Evolutionary conservation across 2,888 invertebrate species (phyloP), one percentile per base, ranked within the genome.

Genomic region (Conchocele bisecta): DNA sequence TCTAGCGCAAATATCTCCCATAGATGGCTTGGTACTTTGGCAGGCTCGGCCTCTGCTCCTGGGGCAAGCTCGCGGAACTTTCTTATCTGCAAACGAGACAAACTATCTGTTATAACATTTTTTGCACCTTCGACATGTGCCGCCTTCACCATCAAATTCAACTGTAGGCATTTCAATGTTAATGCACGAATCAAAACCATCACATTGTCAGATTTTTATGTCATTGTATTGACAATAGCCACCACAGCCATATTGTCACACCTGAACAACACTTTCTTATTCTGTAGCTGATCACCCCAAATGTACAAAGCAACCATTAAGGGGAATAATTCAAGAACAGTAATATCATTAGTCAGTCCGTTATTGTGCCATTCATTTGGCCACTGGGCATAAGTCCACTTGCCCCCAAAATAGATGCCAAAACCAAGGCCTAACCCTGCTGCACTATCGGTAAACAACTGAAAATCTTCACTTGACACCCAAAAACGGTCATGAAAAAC

Each of bases 171-270:
- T 7, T 15, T 7, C 48, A 48, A n/a, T 28, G 28, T 28, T 9
- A 48, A 7, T 6, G 28, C 48, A n/a, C 48, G 9, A 7, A 48
- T n/a, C 17, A 26, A 28, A 22, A 24, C 4, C 28, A 28, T 48
- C 11, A 46, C 46, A 7, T 4, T 3, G 11, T 46, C 46, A 9
- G 46, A 46, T 20, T 46, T 46, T 9, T 11, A 48, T 4, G 48
- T 28, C 6, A 28, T 13, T 3, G 26, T 13, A 48, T 48, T 48
- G n/a, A 48, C 2, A 42, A 69, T 63, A 13, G 33, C n/a, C 13
- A 70, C 70, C 11, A 63, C 57, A 41, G 70, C 63, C 17, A 13
- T n/a, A 35, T 70, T 70, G 29, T 70, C 69, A 50, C 39, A 61
- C 31, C 26, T 51, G 28, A 61, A 61, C 13, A 22, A 15, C 9